phyloP scores from a whole-genome alignment of 2,888 invertebrate genomes.

The Glomeris marginata region DNA sequence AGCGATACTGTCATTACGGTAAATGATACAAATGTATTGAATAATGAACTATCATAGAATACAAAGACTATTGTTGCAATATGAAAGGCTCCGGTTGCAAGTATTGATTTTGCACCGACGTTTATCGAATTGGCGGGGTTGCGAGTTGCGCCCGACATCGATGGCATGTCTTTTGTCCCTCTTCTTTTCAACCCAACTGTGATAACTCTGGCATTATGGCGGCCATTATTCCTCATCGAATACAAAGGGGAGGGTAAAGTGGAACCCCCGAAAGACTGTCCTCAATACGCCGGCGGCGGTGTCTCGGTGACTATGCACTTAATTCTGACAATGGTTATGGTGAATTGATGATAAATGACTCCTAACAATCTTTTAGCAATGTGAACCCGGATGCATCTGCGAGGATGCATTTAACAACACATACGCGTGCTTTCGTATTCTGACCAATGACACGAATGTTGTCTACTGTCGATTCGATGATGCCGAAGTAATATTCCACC shows the following conservation, averaged over 20 bases:
- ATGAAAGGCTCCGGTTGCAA: conserved; percentile 48
- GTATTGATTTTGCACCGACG: conserved; percentile 74
- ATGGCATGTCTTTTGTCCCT: conserved; percentile 43
- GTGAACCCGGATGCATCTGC: conserved; percentile 57
- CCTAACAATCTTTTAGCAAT: conserved; percentile 40
- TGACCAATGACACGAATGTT: conserved; percentile 39
- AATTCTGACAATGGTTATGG: conserved; percentile 38
- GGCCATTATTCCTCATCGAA: conserved; percentile 54
- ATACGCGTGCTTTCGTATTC: conserved; percentile 55
- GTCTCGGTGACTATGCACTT: conserved; percentile 39
- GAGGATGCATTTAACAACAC: conserved; percentile 74
- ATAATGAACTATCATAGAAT: too few species aligned
- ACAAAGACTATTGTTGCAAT: too few species aligned
- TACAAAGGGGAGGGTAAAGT: conserved; percentile 61
- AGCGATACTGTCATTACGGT: conserved; percentile 23
- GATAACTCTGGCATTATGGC: conserved; percentile 19
- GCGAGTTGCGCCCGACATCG: conserved; percentile 38
- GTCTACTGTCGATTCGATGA: conserved; percentile 51
- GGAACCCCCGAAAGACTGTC: conserved; percentile 44
- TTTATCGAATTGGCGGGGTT: conserved; percentile 53
- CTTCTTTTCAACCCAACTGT: conserved; percentile 20
- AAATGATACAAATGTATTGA: conserved; percentile 8
- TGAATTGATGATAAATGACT: conserved; percentile 40
- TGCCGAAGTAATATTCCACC: conserved; percentile 30
- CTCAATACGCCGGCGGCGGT: conserved; percentile 42